Base-by-base conservation (phyloP, 2,113 vertebrate species). In the Petaurus breviceps region DNA sequence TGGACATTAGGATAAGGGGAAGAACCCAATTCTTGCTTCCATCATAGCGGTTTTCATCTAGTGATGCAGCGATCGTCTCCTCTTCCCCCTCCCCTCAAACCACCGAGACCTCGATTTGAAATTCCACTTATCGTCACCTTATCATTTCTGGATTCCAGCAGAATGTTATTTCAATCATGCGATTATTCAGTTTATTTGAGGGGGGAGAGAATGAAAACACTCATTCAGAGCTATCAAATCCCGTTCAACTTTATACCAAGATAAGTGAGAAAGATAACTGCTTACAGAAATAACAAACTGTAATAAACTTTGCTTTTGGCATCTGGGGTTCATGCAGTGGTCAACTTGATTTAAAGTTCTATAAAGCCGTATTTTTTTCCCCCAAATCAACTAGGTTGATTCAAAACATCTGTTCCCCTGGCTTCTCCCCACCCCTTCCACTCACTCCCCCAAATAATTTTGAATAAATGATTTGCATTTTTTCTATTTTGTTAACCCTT, bases 321-420 rank as follows among this genome's bases (percentile, higher is more conserved):
- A 98, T 99, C 97, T 98, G 97, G 98, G 98, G 99, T 99, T 99
- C 99, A 99, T 99, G 98, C 98, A 98, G 98, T 99, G 99, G 99
- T 99, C 99, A 99, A 98, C 98, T 98, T 98, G 98, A 98, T 98
- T 98, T 98, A 98, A 98, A 99, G 98, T 98, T 98, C 98, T 98
- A 98, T 98, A 98, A 98, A 98, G 97, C 98, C 98, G 93, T 96
- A 96, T 97, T 98, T 98, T n/a, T 97, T 97, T 97, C 22, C 97
- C 97, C 98, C 95, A 98, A 98, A 98, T 98, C 98, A 98, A 98
- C 98, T 98, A 98, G 96, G 98, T 94, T 99, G 99, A 99, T 98
- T 98, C 98, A 97, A 98, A 99, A 98, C 99, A 99, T 99, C 99
- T 99, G 99, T 98, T 98, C 97, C 96, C 97, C 94, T 97, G 37